Percentiles rank a stretch among this genome's conserved stretches.
These are phyloP conservation scores for Anarrhichthys ocellatus DNA, from an alignment of 2,113 vertebrate species.

Conservation along the genomic window DNA sequence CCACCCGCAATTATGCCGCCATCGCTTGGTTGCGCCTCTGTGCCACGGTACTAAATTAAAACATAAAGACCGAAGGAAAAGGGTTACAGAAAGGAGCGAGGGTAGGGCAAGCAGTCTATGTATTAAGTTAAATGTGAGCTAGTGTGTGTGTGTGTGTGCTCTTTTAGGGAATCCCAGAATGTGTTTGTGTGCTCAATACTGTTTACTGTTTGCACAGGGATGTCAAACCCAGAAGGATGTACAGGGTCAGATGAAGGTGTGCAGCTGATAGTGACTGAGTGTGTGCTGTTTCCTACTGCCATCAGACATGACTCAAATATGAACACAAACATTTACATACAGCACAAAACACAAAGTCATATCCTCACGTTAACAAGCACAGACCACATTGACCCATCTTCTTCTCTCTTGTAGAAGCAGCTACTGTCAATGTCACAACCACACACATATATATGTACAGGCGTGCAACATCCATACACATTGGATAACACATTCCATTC, in stretches of 20 bases:
- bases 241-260: conserved; percentile 39
- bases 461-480: background rate
- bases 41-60: conserved; percentile 45
- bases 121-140: conserved; percentile 35
- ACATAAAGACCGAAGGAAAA: conserved; percentile 26
- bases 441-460: background rate
- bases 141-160: conserved; percentile 1
- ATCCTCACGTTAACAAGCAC: too few species aligned
- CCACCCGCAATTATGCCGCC: conserved; percentile 49
- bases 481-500: conserved; percentile 5
- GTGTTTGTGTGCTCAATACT: background rate
- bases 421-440: conserved; percentile 8
- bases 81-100: background rate
- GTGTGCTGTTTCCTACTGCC: background rate
- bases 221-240: conserved; percentile 12
- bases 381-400: too few species aligned
- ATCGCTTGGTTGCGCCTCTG: conserved; percentile 36
- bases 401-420: background rate
- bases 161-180: background rate
- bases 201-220: background rate
- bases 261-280: background rate
- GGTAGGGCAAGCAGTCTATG: background rate
- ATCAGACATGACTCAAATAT: conserved; percentile 6
- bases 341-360: background rate
- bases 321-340: conserved; percentile 18